Conservation (phyloP, 2,888 invertebrate genomes). For the Drosophila meridionalis region DNA sequence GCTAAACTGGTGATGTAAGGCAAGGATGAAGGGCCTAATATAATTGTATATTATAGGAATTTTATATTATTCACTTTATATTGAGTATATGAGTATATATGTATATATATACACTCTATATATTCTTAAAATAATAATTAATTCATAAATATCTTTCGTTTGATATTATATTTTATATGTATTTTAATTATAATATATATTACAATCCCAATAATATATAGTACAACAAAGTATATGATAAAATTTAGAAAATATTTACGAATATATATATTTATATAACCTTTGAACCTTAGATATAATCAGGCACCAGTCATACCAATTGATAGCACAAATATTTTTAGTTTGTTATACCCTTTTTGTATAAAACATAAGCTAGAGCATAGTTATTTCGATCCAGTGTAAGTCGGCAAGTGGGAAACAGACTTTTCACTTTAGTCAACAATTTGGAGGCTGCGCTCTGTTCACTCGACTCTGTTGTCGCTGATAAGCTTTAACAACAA, state of each 20-base stretch:
- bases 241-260: no score
- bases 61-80: neutral
- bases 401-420: neutral
- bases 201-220: no score
- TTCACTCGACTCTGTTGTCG: slow-evolving; percentile 23
- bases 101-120: neutral
- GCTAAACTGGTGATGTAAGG: neutral
- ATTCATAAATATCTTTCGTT: neutral
- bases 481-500: slow-evolving; percentile 60
- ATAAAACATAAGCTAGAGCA: slow-evolving; percentile 5
- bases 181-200: no score
- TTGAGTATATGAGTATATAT: neutral
- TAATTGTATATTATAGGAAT: neutral
- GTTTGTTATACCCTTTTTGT: neutral
- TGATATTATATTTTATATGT: neutral
- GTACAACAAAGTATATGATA: no score
- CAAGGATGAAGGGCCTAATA: neutral
- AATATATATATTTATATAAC: no score
- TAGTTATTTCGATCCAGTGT: slow-evolving; percentile 6
- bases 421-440: slow-evolving; percentile 34
- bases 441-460: slow-evolving; percentile 50
- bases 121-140: neutral
- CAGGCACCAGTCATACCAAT: neutral
- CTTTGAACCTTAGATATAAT: no score
- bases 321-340: neutral